These are phyloP conservation scores for Gastrophysa polygoni DNA, from an alignment of 2,888 invertebrate genomes.

Conservation along the genomic window DNA sequence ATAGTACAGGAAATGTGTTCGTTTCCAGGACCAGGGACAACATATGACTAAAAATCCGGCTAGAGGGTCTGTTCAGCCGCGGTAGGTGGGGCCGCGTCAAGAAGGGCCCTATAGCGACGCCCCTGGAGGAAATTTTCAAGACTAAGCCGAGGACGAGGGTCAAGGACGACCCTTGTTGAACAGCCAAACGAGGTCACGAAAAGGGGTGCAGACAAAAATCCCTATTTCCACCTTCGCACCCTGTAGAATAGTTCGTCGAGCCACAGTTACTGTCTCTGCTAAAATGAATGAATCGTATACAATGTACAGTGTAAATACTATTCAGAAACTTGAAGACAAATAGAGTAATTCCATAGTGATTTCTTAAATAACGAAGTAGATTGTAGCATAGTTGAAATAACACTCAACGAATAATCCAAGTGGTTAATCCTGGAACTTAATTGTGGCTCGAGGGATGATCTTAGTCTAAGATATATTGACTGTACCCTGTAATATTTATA, in stretches of 20 bases:
- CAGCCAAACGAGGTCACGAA: constrained; percentile 20
- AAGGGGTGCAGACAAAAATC: not conserved
- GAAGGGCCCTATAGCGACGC: constrained; percentile 60
- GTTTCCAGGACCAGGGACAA: constrained; percentile 59
- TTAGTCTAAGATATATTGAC: constrained; percentile 6
- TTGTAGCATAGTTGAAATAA: constrained; percentile 24
- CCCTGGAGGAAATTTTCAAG: constrained; percentile 58
- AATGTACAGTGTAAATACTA: constrained; percentile 36
- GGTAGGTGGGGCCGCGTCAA: constrained; percentile 59
- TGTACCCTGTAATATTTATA: not conserved
- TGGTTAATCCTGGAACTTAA: not conserved
- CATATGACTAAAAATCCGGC: constrained; percentile 78
- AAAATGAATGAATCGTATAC: constrained; percentile 12
- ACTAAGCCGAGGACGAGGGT: constrained; percentile 54
- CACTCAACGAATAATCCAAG: not conserved
- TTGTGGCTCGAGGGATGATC: not conserved
- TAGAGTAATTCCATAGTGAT: constrained; percentile 12
- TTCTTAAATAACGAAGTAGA: constrained; percentile 31
- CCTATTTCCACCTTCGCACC: not conserved
- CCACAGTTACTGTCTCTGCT: constrained; percentile 20
- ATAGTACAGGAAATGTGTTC: too few species aligned
- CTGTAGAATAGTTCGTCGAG: constrained; percentile 1
- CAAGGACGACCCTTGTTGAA: constrained; percentile 53
- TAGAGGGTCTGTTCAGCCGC: constrained; percentile 72
- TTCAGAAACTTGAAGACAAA: constrained; percentile 10